Conservation (phyloP, 2,113 vertebrate species). For the Eretmodus cyanostictus region DNA sequence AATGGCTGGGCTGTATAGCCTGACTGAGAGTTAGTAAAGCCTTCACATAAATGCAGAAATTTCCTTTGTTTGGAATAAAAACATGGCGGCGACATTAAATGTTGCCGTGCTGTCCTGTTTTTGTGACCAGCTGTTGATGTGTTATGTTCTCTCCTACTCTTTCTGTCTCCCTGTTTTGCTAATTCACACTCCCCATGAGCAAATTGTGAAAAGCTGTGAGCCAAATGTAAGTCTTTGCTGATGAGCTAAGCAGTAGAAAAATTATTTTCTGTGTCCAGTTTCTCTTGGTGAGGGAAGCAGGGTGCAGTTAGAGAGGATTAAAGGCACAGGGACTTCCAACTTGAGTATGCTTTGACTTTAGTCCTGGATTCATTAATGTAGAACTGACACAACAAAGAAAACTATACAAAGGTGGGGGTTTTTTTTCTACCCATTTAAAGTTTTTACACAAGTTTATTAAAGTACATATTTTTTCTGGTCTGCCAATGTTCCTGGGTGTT, state of each 20-base stretch:
- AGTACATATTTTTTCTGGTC: not conserved
- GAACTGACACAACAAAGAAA: not conserved
- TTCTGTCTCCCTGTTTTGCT: not conserved
- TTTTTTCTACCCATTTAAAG: not conserved
- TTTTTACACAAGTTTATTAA: not conserved
- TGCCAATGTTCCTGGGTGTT: not conserved
- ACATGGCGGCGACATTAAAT: not conserved
- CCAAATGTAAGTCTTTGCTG: conserved; percentile 32
- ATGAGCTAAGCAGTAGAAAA: conserved; percentile 17
- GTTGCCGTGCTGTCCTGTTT: not conserved
- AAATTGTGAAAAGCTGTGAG: not conserved
- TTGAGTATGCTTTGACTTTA: not conserved
- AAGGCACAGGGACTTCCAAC: not conserved
- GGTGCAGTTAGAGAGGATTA: conserved; percentile 22
- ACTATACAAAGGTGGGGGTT: not conserved
- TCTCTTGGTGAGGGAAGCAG: not conserved
- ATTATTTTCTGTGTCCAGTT: conserved; percentile 22
- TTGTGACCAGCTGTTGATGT: not conserved
- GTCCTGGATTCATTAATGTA: not conserved
- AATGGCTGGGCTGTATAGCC: not conserved
- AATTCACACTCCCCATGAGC: conserved; percentile 9
- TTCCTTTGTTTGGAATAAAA: not conserved
- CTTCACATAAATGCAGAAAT: not conserved
- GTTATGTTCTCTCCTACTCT: not conserved
- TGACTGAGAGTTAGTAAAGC: not conserved